Evolutionary conservation across 2,797 vertebrate species (phyloP).

Genomic region (Siniperca undulata): DNA sequence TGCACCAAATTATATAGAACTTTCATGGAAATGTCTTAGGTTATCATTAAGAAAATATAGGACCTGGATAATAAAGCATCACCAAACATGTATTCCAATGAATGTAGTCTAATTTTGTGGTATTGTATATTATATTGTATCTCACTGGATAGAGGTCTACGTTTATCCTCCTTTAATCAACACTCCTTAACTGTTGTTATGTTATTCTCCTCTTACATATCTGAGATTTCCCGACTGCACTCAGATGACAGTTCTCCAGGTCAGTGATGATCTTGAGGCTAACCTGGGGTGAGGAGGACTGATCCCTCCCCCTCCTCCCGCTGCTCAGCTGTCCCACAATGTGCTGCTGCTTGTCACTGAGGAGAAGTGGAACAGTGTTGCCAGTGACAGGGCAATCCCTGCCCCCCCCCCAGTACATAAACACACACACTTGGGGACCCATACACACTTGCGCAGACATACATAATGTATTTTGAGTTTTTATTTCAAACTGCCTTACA

Average conservation of each 20-base stretch:
- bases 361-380: constrained; percentile 79
- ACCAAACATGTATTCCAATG: neutral
- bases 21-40: neutral
- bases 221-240: constrained; percentile 68
- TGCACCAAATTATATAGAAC: neutral
- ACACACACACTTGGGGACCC: neutral
- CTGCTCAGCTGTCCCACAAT: constrained; percentile 94
- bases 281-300: constrained; percentile 72
- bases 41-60: neutral
- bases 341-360: constrained; percentile 91
- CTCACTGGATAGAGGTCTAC: constrained; percentile 12
- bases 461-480: neutral
- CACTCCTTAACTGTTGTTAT: constrained; percentile 63
- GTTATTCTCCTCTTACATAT: constrained; percentile 70
- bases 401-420: constrained; percentile 2
- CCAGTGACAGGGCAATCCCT: constrained; percentile 77
- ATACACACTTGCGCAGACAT: neutral
- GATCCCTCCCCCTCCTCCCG: constrained; percentile 43
- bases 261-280: constrained; percentile 74
- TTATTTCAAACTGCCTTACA: neutral
- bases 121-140: constrained; percentile 1
- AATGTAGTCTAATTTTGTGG: neutral
- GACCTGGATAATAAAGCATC: neutral
- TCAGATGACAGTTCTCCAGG: constrained; percentile 70
- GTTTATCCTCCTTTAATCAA: constrained; percentile 52